Conservation (phyloP, 1,140 invertebrate genomes). For the Nymphalis io region DNA sequence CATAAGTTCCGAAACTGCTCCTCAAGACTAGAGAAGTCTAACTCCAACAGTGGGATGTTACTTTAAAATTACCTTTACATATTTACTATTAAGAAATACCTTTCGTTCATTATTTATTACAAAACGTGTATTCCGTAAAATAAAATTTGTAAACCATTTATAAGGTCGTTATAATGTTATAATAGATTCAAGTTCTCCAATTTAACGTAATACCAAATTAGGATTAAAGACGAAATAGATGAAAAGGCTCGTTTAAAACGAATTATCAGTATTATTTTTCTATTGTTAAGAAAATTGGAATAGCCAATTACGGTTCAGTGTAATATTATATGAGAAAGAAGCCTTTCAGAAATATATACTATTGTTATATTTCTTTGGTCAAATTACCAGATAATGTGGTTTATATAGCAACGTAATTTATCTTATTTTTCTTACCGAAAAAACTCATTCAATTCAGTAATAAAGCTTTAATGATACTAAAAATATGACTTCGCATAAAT, state of each 20-base stretch:
- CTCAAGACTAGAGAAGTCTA: no score
- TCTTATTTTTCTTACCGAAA: background rate
- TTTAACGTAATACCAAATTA: constrained; percentile 7
- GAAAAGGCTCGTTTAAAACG: constrained; percentile 12
- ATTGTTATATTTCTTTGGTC: constrained; percentile 20
- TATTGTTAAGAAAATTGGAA: constrained; percentile 26
- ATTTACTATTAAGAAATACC: no score
- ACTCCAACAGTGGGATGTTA: no score
- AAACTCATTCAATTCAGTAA: background rate
- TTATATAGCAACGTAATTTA: background rate
- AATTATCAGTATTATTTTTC: constrained; percentile 19
- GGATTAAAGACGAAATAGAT: constrained; percentile 2
- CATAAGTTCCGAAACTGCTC: no score
- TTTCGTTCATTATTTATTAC: no score
- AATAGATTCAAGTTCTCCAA: no score
- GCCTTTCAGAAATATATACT: constrained; percentile 18
- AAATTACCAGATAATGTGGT: constrained; percentile 6
- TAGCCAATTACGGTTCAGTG: constrained; percentile 27
- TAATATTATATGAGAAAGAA: constrained; percentile 16
- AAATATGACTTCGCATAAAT: no score
- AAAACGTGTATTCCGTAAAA: no score
- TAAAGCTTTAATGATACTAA: background rate
- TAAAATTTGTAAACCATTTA: no score
- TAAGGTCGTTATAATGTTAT: no score
- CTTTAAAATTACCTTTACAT: no score